Evolutionary conservation across 2,888 invertebrate species (phyloP).

Genomic region (Scelioninae gen. 1): DNA sequence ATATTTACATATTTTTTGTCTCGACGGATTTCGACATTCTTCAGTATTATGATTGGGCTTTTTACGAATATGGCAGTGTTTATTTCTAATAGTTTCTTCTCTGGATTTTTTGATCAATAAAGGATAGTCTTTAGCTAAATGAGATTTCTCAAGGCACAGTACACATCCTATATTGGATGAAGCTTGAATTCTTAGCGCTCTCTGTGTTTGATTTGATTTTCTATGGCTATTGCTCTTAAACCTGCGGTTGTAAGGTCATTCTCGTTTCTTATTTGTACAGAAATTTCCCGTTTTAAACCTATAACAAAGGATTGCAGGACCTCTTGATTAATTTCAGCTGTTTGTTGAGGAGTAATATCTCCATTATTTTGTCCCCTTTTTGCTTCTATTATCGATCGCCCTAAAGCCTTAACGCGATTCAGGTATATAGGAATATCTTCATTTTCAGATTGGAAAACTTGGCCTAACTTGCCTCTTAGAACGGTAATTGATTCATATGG

Average conservation of each 20-base stretch:
- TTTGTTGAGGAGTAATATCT: not conserved
- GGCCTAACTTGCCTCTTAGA: not conserved
- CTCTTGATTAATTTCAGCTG: not conserved
- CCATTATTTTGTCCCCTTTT: not conserved
- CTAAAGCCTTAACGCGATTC: not conserved
- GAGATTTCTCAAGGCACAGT: not conserved
- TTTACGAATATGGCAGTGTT: not conserved
- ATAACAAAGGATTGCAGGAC: not conserved
- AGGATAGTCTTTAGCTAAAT: not conserved
- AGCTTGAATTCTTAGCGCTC: not conserved
- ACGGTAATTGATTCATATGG: not conserved
- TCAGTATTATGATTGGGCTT: not conserved
- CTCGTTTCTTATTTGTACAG: not conserved
- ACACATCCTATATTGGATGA: not conserved
- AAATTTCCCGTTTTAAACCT: not conserved
- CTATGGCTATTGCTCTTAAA: not conserved
- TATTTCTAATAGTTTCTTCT: not conserved
- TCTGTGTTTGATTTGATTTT: not conserved
- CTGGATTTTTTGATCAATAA: not conserved
- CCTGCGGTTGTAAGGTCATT: not conserved
- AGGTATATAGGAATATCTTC: not conserved
- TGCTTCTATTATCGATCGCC: not conserved
- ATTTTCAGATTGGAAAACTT: not conserved
- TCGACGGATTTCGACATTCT: not conserved
- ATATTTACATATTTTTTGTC: not conserved